These are phyloP conservation scores for Mythimna pallens DNA, from an alignment of 2,888 invertebrate species.

Conservation along the genomic window DNA sequence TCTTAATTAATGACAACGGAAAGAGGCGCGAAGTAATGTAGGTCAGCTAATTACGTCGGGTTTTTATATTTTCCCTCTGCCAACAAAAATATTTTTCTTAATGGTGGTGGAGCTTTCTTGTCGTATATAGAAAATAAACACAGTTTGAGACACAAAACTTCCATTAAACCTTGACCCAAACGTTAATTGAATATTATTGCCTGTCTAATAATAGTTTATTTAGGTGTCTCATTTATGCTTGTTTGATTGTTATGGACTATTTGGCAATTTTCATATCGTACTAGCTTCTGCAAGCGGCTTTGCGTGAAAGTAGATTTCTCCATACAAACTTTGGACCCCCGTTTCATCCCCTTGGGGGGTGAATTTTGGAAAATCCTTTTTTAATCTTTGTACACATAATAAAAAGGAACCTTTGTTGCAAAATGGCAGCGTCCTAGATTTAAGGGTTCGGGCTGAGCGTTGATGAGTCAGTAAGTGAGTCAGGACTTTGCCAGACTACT, in stretches of 20 bases:
- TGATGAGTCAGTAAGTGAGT: no score
- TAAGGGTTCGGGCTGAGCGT: no score
- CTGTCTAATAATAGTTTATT: constrained; percentile 21
- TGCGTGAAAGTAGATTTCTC: no score
- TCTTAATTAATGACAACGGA: constrained; percentile 48
- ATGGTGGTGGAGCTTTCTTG: constrained; percentile 20
- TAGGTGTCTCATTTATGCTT: constrained; percentile 2
- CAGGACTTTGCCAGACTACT: no score
- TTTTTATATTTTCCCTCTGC: constrained; percentile 32
- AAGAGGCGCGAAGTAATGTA: constrained; percentile 48
- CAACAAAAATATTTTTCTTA: constrained; percentile 34
- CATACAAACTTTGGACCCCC: no score
- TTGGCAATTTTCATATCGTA: neutral
- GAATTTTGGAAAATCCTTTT: no score
- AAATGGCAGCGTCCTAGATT: no score
- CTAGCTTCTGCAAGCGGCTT: no score
- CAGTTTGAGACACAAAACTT: constrained; percentile 10
- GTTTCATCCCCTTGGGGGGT: no score
- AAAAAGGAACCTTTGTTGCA: no score
- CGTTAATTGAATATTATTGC: constrained; percentile 24
- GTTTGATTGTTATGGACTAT: neutral
- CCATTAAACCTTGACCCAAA: constrained; percentile 26
- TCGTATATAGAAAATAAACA: constrained; percentile 9
- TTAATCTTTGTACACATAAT: no score
- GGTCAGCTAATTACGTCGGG: constrained; percentile 54